Base-by-base conservation (phyloP, 2,797 vertebrate species). In the Gadopsis marmoratus region DNA sequence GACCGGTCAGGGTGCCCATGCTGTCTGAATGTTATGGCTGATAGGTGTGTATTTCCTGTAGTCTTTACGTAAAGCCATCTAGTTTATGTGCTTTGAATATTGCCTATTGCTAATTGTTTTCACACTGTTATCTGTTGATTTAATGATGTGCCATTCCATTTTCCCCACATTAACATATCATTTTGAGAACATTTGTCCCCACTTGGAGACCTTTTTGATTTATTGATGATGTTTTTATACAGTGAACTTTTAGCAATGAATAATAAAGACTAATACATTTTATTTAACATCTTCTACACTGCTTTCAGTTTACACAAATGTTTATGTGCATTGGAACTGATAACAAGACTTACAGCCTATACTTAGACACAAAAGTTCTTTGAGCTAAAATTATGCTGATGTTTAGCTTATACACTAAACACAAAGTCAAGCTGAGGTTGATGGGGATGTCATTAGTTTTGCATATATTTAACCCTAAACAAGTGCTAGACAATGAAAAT, bases 191-290 rank as follows among this genome's bases (percentile, higher is more conserved):
- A 5, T 35, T 33, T 68, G 70, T 45, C 35, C 33, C 17, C 21
- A n/a, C 41, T 43, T 37, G 5, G 2, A 51, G 13, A 58, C 13
- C 4, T 50, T 74, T 67, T 53, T 14, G 23, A 14, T 72, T 58
- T 37, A 33, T 47, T n/a, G 12, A 17, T 60, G 11, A 16, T 1
- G 16, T 33, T 65, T n/a, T 59, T 35, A 53, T 3, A 60, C 17
- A 4, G 6, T 56, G 26, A 19, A 35, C 33, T 9, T 78, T 64
- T 70, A 35, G 33, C 14, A n/a, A 78, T 74, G 23, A 45, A 67
- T 67, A 86, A 79, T 84, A 79, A 83, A 86, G 43, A 80, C 41
- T 29, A 5, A 41, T 33, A 69, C 58, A 65, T 43, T 2, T 13
- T 13, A 26, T 23, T 2, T 17, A 14, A 11, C 16, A 37, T 37